These are phyloP conservation scores for Acromyrmex heyeri DNA, from an alignment of 1,140 invertebrate species.

Conservation along the genomic window DNA sequence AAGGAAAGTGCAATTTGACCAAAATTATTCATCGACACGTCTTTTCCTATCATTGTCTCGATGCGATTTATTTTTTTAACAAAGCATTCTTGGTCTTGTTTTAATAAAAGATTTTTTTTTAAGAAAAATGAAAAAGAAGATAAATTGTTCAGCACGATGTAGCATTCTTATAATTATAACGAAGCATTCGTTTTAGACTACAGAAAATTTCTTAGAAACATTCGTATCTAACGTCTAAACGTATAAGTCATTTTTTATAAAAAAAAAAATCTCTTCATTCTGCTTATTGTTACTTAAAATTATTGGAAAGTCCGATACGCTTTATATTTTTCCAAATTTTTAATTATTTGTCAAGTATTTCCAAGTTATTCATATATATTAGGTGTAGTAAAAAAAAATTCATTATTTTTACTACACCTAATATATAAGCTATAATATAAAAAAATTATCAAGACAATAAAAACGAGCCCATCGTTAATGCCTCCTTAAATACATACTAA, in stretches of 20 bases:
- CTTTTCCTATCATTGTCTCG: not conserved
- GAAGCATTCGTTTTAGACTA: not conserved
- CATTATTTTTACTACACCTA: too few relatives aligned
- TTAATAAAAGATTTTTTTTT: not conserved
- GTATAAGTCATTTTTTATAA: too few relatives aligned
- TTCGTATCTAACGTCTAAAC: not conserved
- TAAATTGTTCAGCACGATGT: too few relatives aligned
- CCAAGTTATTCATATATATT: not conserved
- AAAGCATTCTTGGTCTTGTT: not conserved
- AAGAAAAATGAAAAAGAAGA: too few relatives aligned
- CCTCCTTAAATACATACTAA: not conserved
- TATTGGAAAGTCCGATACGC: not conserved
- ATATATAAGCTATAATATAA: not conserved
- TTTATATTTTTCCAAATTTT: not conserved
- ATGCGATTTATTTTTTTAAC: not conserved
- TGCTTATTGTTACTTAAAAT: not conserved
- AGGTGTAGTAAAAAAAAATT: too few relatives aligned
- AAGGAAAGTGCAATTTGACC: not conserved
- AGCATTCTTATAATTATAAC: not conserved
- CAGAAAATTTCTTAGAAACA: not conserved
- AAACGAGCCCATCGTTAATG: constrained; percentile 9
- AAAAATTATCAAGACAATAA: not conserved
- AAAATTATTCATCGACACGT: not conserved
- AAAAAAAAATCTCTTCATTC: not conserved
- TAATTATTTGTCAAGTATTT: not conserved